Percentiles rank a stretch among this genome's conserved stretches.
phyloP scores from a whole-genome alignment of 2,113 vertebrate species.

The Dromaius novaehollandiae region DNA sequence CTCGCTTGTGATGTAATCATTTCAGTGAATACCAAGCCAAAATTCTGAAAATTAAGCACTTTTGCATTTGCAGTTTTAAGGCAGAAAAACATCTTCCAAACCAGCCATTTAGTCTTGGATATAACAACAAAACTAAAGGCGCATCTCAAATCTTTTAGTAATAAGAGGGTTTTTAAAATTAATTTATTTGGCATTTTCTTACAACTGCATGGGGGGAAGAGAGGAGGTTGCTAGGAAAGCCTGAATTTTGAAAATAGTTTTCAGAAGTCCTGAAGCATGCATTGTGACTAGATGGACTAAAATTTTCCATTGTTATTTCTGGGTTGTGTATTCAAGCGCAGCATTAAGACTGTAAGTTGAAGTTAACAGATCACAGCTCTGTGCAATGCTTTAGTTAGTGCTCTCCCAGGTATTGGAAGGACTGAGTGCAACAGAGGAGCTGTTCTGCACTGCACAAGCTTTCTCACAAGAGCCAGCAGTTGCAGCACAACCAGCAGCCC shows the following conservation, averaged over 20 bases:
- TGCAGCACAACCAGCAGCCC: not conserved
- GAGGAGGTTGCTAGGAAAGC: not conserved
- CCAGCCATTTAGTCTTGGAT: not conserved
- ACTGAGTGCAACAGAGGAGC: not conserved
- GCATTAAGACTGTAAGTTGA: rapidly evolving
- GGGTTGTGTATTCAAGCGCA: not conserved
- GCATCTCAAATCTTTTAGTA: not conserved
- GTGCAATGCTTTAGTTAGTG: rapidly evolving
- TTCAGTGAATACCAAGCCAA: not conserved
- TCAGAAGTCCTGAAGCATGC: not conserved
- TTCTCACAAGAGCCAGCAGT: rapidly evolving
- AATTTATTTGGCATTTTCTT: not conserved
- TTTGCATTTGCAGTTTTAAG: conserved; percentile 37
- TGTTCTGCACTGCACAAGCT: rapidly evolving
- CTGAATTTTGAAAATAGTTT: not conserved
- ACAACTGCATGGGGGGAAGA: not conserved
- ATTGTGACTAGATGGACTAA: not conserved
- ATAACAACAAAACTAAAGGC: not conserved
- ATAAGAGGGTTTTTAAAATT: not conserved
- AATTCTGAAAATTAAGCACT: not conserved
- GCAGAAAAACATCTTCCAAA: conserved; percentile 17
- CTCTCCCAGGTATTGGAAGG: rapidly evolving
- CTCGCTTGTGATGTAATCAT: not conserved
- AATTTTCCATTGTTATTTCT: not conserved
- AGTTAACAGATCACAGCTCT: not conserved